These are phyloP conservation scores for Branchellion lobata DNA, from an alignment of 2,888 invertebrate species.

Conservation along the genomic window DNA sequence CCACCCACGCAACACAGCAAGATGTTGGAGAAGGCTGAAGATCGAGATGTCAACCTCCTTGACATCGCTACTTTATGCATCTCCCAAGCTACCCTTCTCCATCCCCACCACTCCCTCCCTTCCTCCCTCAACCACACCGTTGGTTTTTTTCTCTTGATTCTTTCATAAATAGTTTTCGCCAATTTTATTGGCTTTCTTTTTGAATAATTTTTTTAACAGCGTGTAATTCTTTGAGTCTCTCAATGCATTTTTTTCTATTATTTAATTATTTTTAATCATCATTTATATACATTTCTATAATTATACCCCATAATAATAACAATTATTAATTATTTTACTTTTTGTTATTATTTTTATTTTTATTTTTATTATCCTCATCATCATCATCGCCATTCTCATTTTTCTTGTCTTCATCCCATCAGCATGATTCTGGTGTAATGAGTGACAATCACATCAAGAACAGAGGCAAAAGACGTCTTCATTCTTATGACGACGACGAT, in stretches of 20 bases:
- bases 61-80: constrained; percentile 46
- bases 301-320: no score
- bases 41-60: constrained; percentile 48
- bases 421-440: constrained; percentile 9
- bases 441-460: neutral
- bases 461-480: neutral
- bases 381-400: no score
- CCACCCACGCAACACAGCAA: constrained; percentile 42
- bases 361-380: no score
- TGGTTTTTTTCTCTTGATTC: no score
- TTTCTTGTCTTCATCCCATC: no score
- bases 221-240: no score
- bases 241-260: neutral
- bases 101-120: neutral
- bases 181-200: no score
- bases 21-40: constrained; percentile 50
- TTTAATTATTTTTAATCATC: neutral
- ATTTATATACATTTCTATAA: no score
- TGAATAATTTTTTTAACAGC: no score
- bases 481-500: neutral
- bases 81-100: neutral
- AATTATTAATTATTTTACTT: no score
- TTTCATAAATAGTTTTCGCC: no score
- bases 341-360: no score
- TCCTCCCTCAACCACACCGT: neutral